These are phyloP conservation scores for Corynorhinus townsendii DNA, from an alignment of 2,113 vertebrate genomes.

Conservation along the genomic window DNA sequence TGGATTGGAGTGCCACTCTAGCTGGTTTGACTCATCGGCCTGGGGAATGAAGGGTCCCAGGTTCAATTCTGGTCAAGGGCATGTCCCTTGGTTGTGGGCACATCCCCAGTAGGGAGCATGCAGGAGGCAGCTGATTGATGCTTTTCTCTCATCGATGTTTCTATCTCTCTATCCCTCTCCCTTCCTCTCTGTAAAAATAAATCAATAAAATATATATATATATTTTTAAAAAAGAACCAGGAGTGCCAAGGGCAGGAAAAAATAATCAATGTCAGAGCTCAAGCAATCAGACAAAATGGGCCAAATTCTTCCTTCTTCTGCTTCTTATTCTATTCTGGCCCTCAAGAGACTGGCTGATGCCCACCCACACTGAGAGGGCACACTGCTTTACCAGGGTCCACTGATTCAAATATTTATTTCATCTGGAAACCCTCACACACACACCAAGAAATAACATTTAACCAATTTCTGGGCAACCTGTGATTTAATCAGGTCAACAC, in stretches of 20 bases:
- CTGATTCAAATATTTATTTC: neutral
- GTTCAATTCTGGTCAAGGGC: too few species aligned
- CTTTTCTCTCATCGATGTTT: too few species aligned
- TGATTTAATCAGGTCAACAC: neutral
- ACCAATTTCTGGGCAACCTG: neutral
- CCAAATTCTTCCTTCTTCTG: neutral
- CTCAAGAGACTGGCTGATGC: accelerated
- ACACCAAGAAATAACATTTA: neutral
- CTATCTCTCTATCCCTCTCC: too few species aligned
- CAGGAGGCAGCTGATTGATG: too few species aligned
- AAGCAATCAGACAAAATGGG: neutral
- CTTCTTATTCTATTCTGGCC: neutral
- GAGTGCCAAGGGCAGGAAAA: neutral
- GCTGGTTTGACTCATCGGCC: too few species aligned
- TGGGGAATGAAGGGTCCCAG: too few species aligned
- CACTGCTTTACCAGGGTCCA: too few species aligned
- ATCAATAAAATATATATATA: too few species aligned
- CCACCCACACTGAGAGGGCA: neutral
- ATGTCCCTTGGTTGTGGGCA: too few species aligned
- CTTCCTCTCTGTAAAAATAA: too few species aligned
- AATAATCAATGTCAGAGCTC: neutral
- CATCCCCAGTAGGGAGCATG: too few species aligned
- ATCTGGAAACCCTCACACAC: neutral
- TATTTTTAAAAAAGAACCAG: too few species aligned
- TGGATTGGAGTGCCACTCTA: neutral